Base-by-base conservation (phyloP, 1,140 invertebrate species). In the Orchestia grillus region DNA sequence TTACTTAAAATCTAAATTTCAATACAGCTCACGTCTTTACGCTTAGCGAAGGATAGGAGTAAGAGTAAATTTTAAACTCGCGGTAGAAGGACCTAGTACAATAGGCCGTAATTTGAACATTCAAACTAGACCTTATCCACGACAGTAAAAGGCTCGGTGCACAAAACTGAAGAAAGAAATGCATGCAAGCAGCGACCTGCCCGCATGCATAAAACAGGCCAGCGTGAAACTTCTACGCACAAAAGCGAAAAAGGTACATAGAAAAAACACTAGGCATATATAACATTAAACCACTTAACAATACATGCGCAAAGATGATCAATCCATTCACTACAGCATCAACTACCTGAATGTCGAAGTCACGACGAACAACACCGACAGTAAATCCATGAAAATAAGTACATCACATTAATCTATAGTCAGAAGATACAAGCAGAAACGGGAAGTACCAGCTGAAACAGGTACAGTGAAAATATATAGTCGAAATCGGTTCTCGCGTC, bases 221-320 rank as follows among this genome's bases (percentile, higher is more conserved):
- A 77, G 62, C 62, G 6, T 19, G 3, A 77, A 3, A 77, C 62
- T 36, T 77, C 28, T 77, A 77, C 62, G 1, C 62, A 36, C 28
- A 28, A 36, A 77, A 77, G 62, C 62, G 28, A 28, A 77, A 77
- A 77, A 36, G 62, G 62, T 77, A 19, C 62, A 36, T 77, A 77
- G 62, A 77, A 77, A 77, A 77, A 77, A 77, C 11, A 77, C 36
- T 36, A 77, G 62, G 62, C 62, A 77, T 19, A 28, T 77, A 77
- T 77, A 77, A 77, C 62, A 77, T 77, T 77, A 77, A 77, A 77
- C 62, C 62, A 77, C 62, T 77, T 77, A 77, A 77, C 62, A 77
- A 36, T 36, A 77, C 62, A 77, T 77, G 28, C 62, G 62, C 62
- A 15, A 77, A 77, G 62, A 77, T 77, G 62, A 77, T 77, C 62